These are phyloP conservation scores for Euclidia mi DNA, from an alignment of 2,888 invertebrate species.

Conservation along the genomic window DNA sequence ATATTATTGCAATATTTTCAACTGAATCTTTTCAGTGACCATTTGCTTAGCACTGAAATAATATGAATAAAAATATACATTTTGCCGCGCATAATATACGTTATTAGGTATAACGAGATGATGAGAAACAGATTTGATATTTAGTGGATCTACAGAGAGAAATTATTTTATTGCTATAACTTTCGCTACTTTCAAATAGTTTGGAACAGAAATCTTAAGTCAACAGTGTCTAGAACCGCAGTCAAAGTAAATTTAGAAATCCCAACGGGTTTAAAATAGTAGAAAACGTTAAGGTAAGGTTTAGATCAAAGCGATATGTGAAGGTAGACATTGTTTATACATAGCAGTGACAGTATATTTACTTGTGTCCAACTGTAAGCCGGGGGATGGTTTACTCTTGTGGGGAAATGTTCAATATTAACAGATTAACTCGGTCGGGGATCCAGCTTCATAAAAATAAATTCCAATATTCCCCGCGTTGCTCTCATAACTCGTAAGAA, in stretches of 20 bases:
- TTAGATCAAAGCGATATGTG: neutral
- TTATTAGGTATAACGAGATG: no score
- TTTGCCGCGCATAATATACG: no score
- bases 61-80: no score
- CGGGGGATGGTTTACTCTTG: constrained; percentile 71
- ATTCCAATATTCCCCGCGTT: constrained; percentile 84
- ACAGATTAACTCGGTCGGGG: constrained; percentile 83
- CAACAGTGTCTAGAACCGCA: neutral
- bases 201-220: neutral
- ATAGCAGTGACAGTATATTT: constrained; percentile 39
- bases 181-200: no score
- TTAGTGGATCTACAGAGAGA: no score
- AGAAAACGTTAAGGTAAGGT: neutral
- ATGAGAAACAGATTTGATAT: no score
- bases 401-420: constrained; percentile 85
- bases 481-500: constrained; percentile 84
- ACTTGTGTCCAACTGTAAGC: constrained; percentile 49
- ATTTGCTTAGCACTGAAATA: no score
- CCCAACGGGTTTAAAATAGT: constrained; percentile 4
- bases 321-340: constrained; percentile 14
- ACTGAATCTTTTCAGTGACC: no score
- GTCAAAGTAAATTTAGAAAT: neutral
- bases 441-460: constrained; percentile 84
- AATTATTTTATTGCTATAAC: no score
- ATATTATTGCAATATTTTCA: neutral